A percentile compares a stretch with the other conserved stretches of the same genome.
Evolutionary conservation across 2,888 invertebrate genomes (phyloP).

Genomic region (Epinotia ramella): DNA sequence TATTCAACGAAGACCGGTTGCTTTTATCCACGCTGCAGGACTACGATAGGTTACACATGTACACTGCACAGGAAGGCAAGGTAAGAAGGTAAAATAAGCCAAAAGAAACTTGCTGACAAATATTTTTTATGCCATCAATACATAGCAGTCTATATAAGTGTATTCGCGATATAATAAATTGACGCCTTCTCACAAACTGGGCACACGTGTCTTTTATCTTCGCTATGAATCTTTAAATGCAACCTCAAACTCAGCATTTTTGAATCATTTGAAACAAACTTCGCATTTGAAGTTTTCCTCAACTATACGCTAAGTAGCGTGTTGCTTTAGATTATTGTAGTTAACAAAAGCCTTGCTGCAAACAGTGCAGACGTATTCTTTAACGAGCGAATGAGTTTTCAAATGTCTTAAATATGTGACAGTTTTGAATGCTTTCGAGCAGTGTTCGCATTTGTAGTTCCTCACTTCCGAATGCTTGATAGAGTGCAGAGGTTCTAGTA

Average conservation of each 20-base stretch:
- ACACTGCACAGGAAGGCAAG: conserved; percentile 89
- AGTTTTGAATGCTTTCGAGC: conserved; percentile 35
- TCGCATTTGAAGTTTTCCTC: conserved; percentile 58
- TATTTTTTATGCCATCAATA: too few relatives aligned
- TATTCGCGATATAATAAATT: too few relatives aligned
- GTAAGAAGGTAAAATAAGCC: conserved; percentile 62
- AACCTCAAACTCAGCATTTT: conserved; percentile 53
- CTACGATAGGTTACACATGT: conserved; percentile 94
- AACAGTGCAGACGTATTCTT: conserved; percentile 47
- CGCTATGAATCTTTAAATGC: conserved; percentile 59
- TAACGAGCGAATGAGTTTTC: conserved; percentile 36
- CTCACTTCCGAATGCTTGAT: conserved; percentile 16
- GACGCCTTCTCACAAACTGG: conserved; percentile 59
- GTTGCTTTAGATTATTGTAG: conserved; percentile 49
- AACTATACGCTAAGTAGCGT: conserved; percentile 53
- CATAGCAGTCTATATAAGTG: too few relatives aligned
- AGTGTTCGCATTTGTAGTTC: conserved; percentile 24
- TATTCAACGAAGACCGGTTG: conserved; percentile 94
- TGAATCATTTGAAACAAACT: conserved; percentile 61
- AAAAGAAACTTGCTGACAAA: too few relatives aligned
- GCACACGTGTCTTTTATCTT: conserved; percentile 58
- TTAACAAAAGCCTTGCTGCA: conserved; percentile 58
- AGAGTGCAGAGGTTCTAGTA: too few relatives aligned
- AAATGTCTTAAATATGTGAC: conserved; percentile 8
- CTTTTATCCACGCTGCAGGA: conserved; percentile 93